phyloP scores from a whole-genome alignment of 2,113 vertebrate species.

The Nothobranchius furzeri region DNA sequence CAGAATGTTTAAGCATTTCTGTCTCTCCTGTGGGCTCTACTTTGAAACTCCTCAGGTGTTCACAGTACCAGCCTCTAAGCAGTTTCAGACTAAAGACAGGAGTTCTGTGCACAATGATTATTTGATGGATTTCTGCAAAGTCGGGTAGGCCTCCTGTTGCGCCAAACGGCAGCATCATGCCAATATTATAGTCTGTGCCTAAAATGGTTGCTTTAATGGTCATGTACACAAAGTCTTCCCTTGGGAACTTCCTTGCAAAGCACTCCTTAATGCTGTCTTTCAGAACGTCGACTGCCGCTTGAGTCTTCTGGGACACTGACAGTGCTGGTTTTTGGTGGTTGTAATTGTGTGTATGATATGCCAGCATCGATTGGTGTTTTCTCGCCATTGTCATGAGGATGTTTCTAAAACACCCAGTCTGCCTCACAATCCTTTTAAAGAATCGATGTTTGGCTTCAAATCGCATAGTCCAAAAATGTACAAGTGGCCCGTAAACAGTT shows the following conservation, averaged over 20 bases:
- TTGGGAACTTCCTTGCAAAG: conserved; percentile 36
- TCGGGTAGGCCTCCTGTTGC: conserved; percentile 43
- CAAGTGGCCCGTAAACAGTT: background rate
- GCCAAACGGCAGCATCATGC: conserved; percentile 40
- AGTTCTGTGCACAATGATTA: no score
- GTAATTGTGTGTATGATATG: no score
- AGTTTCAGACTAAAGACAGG: no score
- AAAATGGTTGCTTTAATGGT: conserved; percentile 35
- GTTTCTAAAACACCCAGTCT: conserved; percentile 22
- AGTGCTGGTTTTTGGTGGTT: no score
- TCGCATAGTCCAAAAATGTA: conserved; percentile 6
- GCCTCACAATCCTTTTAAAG: conserved; percentile 31
- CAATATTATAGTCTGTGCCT: conserved; percentile 32
- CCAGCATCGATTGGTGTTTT: conserved; percentile 26
- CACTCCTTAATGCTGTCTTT: background rate
- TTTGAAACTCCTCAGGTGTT: no score
- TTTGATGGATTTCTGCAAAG: conserved; percentile 13
- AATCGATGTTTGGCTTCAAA: conserved; percentile 31
- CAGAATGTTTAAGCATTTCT: background rate
- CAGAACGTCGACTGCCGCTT: no score
- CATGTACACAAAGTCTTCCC: conserved; percentile 21
- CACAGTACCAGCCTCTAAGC: no score
- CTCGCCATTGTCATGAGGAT: conserved; percentile 33
- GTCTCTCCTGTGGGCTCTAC: no score
- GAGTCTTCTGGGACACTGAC: no score